phyloP scores from a whole-genome alignment of 2,888 invertebrate species.

The Lepeophtheirus nordmannii region DNA sequence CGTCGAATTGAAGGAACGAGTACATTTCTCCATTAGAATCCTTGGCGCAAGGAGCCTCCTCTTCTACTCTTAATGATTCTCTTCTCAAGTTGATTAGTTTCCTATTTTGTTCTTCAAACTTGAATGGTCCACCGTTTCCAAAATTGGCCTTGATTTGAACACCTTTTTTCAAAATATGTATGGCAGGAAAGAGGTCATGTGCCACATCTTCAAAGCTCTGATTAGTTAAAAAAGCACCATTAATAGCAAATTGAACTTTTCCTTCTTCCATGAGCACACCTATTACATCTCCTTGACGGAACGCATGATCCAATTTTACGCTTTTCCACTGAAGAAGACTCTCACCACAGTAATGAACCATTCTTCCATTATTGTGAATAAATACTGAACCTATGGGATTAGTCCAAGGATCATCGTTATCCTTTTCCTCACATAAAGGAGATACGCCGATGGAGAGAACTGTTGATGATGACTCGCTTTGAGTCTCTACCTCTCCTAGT shows the following conservation, averaged over 20 bases:
- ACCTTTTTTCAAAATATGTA: slow-evolving; percentile 35
- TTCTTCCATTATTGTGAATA: slow-evolving; percentile 33
- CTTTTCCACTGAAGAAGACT: slow-evolving; percentile 36
- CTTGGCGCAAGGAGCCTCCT: not conserved
- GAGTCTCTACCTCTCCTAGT: slow-evolving; percentile 24
- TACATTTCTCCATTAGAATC: not conserved
- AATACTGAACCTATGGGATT: slow-evolving; percentile 27
- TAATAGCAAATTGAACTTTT: slow-evolving; percentile 34
- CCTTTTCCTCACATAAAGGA: slow-evolving; percentile 13
- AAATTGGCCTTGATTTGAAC: slow-evolving; percentile 34
- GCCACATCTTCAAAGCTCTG: slow-evolving; percentile 34
- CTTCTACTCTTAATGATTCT: not conserved
- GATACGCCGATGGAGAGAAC: slow-evolving; percentile 26
- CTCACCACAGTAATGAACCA: slow-evolving; percentile 35
- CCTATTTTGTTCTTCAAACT: not conserved
- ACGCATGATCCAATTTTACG: slow-evolving; percentile 32
- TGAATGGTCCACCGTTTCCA: slow-evolving; percentile 30
- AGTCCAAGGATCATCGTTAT: slow-evolving; percentile 25
- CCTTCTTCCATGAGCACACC: slow-evolving; percentile 35
- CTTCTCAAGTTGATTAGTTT: not conserved
- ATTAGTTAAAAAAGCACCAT: slow-evolving; percentile 32
- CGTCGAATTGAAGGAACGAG: not conserved
- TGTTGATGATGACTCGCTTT: slow-evolving; percentile 24
- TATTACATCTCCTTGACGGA: slow-evolving; percentile 34
- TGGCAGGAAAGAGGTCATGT: slow-evolving; percentile 34